Percentiles rank a stretch among this genome's conserved stretches.
These are phyloP conservation scores for Microcebus tavaratra DNA, from an alignment of 2,113 vertebrate genomes.

Conservation along the genomic window DNA sequence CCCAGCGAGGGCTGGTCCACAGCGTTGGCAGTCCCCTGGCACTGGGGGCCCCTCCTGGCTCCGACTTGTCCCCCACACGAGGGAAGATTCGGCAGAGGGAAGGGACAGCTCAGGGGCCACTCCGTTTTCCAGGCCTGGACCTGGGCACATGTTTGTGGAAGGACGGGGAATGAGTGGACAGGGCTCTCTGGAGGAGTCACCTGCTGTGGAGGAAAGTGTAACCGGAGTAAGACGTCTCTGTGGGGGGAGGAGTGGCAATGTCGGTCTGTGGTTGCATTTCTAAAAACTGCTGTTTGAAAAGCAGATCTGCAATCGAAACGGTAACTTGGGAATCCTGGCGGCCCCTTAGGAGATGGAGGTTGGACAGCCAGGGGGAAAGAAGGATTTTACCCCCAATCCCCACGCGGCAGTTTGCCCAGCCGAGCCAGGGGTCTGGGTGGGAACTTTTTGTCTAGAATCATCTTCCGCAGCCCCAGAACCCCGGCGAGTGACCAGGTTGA, in stretches of 20 bases:
- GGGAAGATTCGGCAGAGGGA: fast-evolving
- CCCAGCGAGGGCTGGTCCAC: fast-evolving
- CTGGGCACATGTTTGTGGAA: neutral
- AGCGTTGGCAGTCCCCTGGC: fast-evolving
- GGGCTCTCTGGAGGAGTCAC: neutral
- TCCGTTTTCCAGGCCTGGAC: no score
- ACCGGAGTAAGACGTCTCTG: fast-evolving
- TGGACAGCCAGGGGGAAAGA: neutral
- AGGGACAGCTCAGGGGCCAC: fast-evolving
- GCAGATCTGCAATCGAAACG: neutral
- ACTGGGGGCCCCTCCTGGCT: fast-evolving
- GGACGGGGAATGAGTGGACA: no score
- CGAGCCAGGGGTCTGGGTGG: fast-evolving
- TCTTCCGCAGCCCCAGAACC: fast-evolving
- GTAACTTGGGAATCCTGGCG: neutral
- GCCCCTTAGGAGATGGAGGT: neutral
- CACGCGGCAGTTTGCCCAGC: fast-evolving
- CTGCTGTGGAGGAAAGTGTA: neutral
- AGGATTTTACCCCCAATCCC: neutral
- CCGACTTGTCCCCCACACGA: neutral
- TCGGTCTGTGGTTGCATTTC: neutral
- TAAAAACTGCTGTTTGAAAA: neutral
- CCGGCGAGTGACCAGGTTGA: neutral
- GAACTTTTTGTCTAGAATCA: neutral
- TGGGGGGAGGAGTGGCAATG: no score